Conservation (phyloP, 1,140 invertebrate genomes). For the Lasioglossum albipes region DNA sequence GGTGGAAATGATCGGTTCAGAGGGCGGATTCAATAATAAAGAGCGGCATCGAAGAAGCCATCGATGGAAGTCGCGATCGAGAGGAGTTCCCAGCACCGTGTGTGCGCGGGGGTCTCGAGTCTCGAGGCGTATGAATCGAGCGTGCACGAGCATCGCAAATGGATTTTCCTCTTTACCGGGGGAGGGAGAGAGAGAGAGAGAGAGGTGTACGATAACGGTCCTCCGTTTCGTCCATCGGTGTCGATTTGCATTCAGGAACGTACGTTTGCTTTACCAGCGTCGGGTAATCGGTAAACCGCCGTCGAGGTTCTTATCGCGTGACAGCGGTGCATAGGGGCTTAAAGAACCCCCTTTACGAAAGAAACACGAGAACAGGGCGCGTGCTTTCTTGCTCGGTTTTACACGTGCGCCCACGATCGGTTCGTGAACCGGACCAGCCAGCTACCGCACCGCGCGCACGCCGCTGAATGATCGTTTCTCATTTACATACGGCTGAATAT, state of each 20-base stretch:
- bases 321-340: conserved; percentile 30
- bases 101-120: not conserved
- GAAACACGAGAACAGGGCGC: conserved; percentile 46
- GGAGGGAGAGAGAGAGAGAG: no score
- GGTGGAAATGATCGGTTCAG: not conserved
- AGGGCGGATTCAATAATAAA: conserved; percentile 21
- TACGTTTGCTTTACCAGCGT: conserved; percentile 27
- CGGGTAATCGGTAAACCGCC: conserved; percentile 38
- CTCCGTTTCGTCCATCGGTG: conserved; percentile 32
- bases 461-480: conserved; percentile 32
- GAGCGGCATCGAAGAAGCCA: not conserved
- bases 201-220: conserved; percentile 23
- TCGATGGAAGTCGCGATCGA: not conserved
- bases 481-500: conserved; percentile 35
- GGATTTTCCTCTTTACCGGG: not conserved
- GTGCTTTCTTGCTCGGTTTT: conserved; percentile 47
- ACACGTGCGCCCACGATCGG: conserved; percentile 45
- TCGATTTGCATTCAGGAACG: conserved; percentile 41
- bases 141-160: conserved; percentile 6
- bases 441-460: not conserved
- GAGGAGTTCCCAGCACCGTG: not conserved
- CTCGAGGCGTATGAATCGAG: conserved; percentile 1
- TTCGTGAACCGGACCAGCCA: conserved; percentile 6
- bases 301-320: conserved; percentile 38
- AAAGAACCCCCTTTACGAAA: conserved; percentile 29